Evolutionary conservation across 2,113 vertebrate genomes (phyloP).

Genomic region (Australoheros scitulus): DNA sequence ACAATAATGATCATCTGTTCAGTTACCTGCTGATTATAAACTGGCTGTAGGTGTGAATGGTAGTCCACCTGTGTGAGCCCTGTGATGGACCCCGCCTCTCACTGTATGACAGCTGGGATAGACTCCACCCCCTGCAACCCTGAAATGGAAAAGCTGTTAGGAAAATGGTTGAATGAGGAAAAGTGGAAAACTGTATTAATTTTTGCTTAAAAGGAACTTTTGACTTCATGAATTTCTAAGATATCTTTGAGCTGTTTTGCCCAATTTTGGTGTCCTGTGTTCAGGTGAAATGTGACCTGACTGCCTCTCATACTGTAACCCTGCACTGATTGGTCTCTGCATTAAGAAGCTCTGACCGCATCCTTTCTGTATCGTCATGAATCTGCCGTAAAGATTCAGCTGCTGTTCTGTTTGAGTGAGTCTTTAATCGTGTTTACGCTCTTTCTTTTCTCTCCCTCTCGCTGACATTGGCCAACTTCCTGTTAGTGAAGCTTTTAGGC

Average conservation of each 20-base stretch:
- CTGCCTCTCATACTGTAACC: background rate
- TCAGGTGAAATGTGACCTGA: background rate
- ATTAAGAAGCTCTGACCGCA: background rate
- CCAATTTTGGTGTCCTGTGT: too few species aligned
- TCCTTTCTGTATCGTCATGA: background rate
- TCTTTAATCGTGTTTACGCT: conserved; percentile 29
- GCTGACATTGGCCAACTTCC: background rate
- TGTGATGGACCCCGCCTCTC: background rate
- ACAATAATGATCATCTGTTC: too few species aligned
- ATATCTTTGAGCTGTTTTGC: too few species aligned
- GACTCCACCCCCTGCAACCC: background rate
- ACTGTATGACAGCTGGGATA: rapidly evolving
- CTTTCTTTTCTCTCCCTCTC: background rate
- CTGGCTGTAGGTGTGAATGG: background rate
- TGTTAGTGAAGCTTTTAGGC: background rate
- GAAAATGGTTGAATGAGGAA: background rate
- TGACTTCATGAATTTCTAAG: too few species aligned
- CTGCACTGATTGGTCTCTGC: background rate
- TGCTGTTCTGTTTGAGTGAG: background rate
- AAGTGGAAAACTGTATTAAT: background rate
- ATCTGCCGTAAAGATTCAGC: background rate
- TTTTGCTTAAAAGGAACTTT: too few species aligned
- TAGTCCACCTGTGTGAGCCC: too few species aligned
- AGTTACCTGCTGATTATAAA: rapidly evolving
- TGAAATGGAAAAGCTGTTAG: background rate